Evolutionary conservation across 2,113 vertebrate species (phyloP).

Genomic region (Pachycephala philippinensis): DNA sequence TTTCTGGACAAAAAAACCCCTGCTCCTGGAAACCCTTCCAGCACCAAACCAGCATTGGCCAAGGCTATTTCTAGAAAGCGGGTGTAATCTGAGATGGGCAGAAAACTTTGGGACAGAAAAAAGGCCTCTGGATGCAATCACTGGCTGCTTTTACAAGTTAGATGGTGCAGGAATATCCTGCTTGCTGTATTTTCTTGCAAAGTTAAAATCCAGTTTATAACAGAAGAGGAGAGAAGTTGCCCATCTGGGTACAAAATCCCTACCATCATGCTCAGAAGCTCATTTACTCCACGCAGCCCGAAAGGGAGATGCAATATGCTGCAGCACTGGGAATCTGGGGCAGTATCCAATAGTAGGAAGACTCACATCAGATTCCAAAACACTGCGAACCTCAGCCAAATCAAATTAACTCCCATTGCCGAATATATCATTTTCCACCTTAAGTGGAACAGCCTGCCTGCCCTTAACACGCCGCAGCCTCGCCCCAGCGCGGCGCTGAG

Average conservation of each 20-base stretch:
- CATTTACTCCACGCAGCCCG: background rate
- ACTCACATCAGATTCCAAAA: conserved; percentile 17
- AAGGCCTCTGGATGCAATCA: background rate
- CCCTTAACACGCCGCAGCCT: background rate
- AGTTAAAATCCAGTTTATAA: background rate
- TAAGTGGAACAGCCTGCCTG: background rate
- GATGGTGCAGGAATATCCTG: background rate
- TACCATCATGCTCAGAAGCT: background rate
- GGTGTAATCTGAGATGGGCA: background rate
- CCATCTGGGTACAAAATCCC: background rate
- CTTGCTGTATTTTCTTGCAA: background rate
- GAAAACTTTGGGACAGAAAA: background rate
- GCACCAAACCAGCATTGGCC: background rate
- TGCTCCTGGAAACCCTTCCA: background rate
- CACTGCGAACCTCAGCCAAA: background rate
- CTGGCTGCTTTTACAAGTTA: background rate
- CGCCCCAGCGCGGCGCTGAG: background rate
- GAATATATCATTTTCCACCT: conserved; percentile 26
- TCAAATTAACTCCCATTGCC: background rate
- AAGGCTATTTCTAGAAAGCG: background rate
- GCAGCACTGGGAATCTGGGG: background rate
- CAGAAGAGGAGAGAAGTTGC: conserved; percentile 12
- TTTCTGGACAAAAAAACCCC: background rate
- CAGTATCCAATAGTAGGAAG: conserved; percentile 3
- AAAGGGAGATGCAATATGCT: conserved; percentile 18